Evolutionary conservation across 2,888 invertebrate species (phyloP).

Genomic region (Pediacus dermestoides): DNA sequence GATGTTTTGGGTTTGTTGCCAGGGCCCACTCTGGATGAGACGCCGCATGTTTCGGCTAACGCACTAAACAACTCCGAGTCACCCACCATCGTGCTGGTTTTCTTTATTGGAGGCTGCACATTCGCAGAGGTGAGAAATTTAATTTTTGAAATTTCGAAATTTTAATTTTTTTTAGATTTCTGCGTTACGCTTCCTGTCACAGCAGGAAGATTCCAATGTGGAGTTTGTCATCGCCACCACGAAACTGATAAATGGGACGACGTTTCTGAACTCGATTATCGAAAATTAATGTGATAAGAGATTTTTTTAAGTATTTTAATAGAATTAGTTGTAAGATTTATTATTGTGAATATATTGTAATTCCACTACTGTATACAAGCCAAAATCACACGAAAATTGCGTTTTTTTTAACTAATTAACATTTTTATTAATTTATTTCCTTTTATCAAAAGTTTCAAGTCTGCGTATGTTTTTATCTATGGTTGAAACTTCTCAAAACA

Average conservation of each 20-base stretch:
- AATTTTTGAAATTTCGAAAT: constrained; percentile 6
- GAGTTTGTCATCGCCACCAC: constrained; percentile 91
- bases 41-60: constrained; percentile 49
- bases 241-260: constrained; percentile 85
- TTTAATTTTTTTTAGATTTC: constrained; percentile 55
- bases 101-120: constrained; percentile 96
- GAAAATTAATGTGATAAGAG: constrained; percentile 45
- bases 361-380: no score
- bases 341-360: no score
- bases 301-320: no score
- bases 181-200: constrained; percentile 68
- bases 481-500: no score
- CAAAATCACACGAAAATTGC: no score
- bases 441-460: no score
- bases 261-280: constrained; percentile 75
- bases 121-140: constrained; percentile 70
- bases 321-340: no score
- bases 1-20: constrained; percentile 82
- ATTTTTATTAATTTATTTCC: no score
- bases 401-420: no score
- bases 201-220: constrained; percentile 76
- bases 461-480: no score
- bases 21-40: constrained; percentile 69
- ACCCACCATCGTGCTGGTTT: constrained; percentile 78
- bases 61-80: constrained; percentile 50